These are phyloP conservation scores for Thripadectes ignobilis DNA, from an alignment of 2,797 vertebrate species.

Conservation along the genomic window DNA sequence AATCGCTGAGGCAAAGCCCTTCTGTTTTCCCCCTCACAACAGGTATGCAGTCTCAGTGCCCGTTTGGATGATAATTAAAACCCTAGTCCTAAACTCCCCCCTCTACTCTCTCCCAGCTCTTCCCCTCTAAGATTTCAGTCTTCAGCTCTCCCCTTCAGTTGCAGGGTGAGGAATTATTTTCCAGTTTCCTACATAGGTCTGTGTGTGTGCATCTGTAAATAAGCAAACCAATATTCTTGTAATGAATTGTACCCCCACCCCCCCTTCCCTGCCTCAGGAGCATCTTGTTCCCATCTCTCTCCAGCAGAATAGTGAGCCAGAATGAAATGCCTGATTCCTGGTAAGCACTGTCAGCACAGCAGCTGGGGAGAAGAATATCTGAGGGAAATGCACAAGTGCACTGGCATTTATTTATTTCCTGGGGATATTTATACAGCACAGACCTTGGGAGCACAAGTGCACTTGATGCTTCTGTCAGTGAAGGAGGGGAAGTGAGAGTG, in stretches of 20 bases:
- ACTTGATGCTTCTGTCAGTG: slow-evolving; percentile 48
- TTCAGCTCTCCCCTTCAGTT: neutral
- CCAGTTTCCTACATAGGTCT: neutral
- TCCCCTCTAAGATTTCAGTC: neutral
- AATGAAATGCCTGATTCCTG: slow-evolving; percentile 60
- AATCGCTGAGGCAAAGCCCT: neutral
- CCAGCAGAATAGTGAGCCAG: slow-evolving; percentile 60
- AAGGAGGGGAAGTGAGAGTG: slow-evolving; percentile 52
- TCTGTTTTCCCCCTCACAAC: slow-evolving; percentile 20
- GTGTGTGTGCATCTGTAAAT: slow-evolving; percentile 29
- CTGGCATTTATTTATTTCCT: slow-evolving; percentile 74
- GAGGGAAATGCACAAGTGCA: slow-evolving; percentile 67
- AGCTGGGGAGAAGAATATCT: slow-evolving; percentile 69
- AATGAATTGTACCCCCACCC: neutral
- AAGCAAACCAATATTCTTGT: slow-evolving; percentile 44
- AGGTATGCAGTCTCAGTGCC: neutral
- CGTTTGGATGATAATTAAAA: slow-evolving; percentile 17
- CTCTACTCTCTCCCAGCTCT: neutral
- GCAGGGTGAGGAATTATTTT: neutral
- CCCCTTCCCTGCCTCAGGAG: slow-evolving; percentile 46
- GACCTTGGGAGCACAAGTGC: slow-evolving; percentile 70
- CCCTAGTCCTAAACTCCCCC: neutral
- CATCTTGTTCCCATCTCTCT: slow-evolving; percentile 67
- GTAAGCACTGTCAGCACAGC: slow-evolving; percentile 67
- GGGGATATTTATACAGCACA: slow-evolving; percentile 72